These are phyloP conservation scores for Tetrao urogallus DNA, from an alignment of 2,113 vertebrate species.

Conservation along the genomic window DNA sequence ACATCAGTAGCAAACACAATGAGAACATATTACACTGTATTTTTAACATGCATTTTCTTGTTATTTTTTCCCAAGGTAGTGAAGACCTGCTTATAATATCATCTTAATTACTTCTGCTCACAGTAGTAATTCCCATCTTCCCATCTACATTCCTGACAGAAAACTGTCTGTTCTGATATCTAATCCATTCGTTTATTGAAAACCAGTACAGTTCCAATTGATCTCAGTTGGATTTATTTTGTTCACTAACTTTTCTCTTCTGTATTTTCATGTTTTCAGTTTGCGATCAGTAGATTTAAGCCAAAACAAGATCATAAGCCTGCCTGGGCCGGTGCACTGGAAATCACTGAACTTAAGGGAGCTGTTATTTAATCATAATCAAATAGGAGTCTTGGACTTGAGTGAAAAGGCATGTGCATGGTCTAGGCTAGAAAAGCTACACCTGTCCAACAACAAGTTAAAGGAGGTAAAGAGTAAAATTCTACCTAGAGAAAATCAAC, in stretches of 20 bases:
- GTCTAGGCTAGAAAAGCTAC: conserved; percentile 92
- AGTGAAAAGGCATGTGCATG: conserved; percentile 84
- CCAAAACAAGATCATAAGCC: conserved; percentile 82
- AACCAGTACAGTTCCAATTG: not conserved
- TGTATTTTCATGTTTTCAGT: conserved; percentile 68
- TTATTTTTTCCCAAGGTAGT: not conserved
- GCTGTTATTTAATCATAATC: conserved; percentile 91
- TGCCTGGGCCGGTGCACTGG: conserved; percentile 88
- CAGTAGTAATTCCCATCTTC: not conserved
- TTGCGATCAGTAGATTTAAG: conserved; percentile 91
- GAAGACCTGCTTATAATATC: not conserved
- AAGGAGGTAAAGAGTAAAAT: conserved; percentile 83
- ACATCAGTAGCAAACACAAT: not conserved
- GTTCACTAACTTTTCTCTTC: not conserved
- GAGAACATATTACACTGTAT: not conserved
- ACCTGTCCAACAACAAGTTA: conserved; percentile 90
- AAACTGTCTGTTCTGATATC: not conserved
- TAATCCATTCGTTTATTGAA: not conserved
- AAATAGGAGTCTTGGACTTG: conserved; percentile 86
- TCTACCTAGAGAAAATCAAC: conserved; percentile 2
- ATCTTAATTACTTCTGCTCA: not conserved
- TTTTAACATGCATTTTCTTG: not conserved
- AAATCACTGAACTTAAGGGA: conserved; percentile 89
- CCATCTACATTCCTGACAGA: not conserved
- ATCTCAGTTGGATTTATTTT: not conserved